Conservation (phyloP, 2,888 invertebrate species). For the Catocala sponsa region DNA sequence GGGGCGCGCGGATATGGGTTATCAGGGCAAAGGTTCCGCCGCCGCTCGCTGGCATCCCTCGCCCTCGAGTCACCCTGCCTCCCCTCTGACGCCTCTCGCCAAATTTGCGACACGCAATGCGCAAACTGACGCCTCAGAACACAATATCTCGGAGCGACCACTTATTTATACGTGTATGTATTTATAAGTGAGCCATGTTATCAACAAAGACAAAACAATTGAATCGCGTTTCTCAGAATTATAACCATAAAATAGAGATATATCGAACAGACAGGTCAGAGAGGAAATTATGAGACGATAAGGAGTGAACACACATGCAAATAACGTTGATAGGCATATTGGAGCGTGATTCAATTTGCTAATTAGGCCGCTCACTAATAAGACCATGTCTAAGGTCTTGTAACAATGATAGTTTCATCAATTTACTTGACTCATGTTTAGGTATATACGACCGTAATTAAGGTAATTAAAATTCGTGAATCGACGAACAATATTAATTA, state of each 20-base stretch:
- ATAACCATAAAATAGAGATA: slow-evolving; percentile 61
- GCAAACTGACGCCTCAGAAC: slow-evolving; percentile 44
- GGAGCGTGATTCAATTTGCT: slow-evolving; percentile 69
- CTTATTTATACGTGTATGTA: slow-evolving; percentile 33
- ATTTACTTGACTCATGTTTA: slow-evolving; percentile 42
- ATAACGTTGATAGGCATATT: slow-evolving; percentile 49
- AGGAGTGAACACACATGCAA: slow-evolving; percentile 59
- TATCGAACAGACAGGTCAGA: slow-evolving; percentile 75
- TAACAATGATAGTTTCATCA: slow-evolving; percentile 51
- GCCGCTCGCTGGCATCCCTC: slow-evolving; percentile 57
- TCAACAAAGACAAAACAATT: slow-evolving; percentile 67
- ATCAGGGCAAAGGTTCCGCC: slow-evolving; percentile 75
- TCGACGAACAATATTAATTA: too few species aligned
- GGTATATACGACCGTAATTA: slow-evolving; percentile 6
- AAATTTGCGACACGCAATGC: slow-evolving; percentile 63
- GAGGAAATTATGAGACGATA: slow-evolving; percentile 72
- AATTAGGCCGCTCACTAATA: slow-evolving; percentile 68
- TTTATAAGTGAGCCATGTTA: slow-evolving; percentile 42
- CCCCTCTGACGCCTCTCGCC: slow-evolving; percentile 50
- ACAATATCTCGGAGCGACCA: slow-evolving; percentile 20
- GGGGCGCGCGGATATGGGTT: slow-evolving; percentile 72
- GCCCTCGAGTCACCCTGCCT: slow-evolving; percentile 53
- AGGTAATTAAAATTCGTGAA: slow-evolving; percentile 21
- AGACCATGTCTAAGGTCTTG: slow-evolving; percentile 57
- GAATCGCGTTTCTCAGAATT: slow-evolving; percentile 69